Base-by-base conservation (phyloP, 1,140 invertebrate species). In the Euura lappo region DNA sequence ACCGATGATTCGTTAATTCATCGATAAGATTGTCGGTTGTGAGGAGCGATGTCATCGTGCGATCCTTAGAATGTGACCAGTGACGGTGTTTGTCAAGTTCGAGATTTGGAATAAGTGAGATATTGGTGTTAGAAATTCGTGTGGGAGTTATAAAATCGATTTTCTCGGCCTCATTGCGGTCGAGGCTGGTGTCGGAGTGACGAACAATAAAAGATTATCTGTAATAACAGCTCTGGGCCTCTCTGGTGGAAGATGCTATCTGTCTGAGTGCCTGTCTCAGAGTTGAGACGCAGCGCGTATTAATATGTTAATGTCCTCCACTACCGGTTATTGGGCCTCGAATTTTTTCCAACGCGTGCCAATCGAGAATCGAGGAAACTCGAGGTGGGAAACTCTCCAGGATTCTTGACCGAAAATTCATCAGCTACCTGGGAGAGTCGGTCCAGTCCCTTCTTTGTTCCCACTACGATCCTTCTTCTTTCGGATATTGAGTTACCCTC, bases 221-320 rank as follows among this genome's bases (percentile, higher is more conserved):
- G 79, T 80, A 79, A 77, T 76, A 80, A 77, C 73, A 73, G 75
- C 71, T 10, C 64, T 7, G 28, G 44, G 64, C 72, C 64, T 44
- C 72, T 44, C 71, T 28, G 28, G 71, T 44, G 51, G 71, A 71
- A 75, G 68, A 76, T 70, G 65, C 77, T 78, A 82, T 82, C 79
- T 73, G 44, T 13, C 42, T 69, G 74, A 72, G 72, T 71, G 75
- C 71, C 71, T 74, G 72, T 73, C 77, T 82, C 78, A 71, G 72
- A 68, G 70, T 71, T 65, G 67, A 76, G 76, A 77, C 76, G 72
- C 72, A 77, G 74, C 72, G 77, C 75, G 73, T 83, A 84, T 84
- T 85, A 81, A 84, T 84, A 84, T 78, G 81, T 85, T 86, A 83
- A 84, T 85, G 80, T 79, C 73, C 75, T 77, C 77, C 78, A 83